Conservation (phyloP, 2,888 invertebrate species). For the Tetranychus piercei region DNA sequence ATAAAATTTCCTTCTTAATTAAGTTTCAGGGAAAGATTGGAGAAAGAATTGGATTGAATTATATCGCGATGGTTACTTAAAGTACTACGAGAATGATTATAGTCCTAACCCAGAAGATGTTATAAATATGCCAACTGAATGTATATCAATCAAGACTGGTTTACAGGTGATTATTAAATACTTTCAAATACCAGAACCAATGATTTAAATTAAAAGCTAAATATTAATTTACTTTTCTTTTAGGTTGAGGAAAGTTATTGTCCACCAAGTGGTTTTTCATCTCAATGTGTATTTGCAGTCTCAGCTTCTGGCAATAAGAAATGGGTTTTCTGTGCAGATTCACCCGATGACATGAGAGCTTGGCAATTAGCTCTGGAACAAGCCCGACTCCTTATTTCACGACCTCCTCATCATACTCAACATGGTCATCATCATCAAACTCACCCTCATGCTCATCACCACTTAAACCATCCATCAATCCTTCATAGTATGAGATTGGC, state of each 20-base stretch:
- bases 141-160: conserved; percentile 29
- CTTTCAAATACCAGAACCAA: neutral
- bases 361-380: conserved; percentile 31
- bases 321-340: conserved; percentile 30
- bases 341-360: conserved; percentile 31
- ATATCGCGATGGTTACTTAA: conserved; percentile 31
- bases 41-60: conserved; percentile 33
- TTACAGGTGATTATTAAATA: conserved; percentile 27
- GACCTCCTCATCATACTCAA: neutral
- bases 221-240: conserved; percentile 11
- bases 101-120: conserved; percentile 31
- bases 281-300: conserved; percentile 28
- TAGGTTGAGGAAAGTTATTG: conserved; percentile 3
- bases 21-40: conserved; percentile 30
- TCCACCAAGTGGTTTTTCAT: neutral
- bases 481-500: neutral
- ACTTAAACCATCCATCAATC: neutral
- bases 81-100: conserved; percentile 31
- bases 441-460: neutral
- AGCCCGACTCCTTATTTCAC: conserved; percentile 24
- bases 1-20: neutral
- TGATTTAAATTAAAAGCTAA: neutral
- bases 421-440: neutral
- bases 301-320: conserved; percentile 26
- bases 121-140: conserved; percentile 29